Evolutionary conservation across 2,113 vertebrate species (phyloP).

Genomic region (Hippoglossus stenolepis): DNA sequence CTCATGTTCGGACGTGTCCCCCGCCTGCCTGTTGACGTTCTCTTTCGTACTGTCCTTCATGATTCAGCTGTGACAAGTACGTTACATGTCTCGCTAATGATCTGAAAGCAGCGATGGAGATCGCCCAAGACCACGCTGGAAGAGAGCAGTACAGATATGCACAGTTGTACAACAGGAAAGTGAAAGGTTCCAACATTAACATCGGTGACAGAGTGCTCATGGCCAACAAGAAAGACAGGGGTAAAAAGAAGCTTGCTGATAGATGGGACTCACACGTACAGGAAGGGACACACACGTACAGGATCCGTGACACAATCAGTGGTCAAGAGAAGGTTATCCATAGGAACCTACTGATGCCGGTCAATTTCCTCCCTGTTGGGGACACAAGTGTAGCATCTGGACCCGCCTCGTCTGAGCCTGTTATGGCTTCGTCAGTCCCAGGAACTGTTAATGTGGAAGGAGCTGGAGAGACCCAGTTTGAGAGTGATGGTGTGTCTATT

Average conservation of each 20-base stretch:
- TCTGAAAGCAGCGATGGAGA: constrained; percentile 33
- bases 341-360: constrained; percentile 30
- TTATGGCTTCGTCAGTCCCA: no score
- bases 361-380: background rate
- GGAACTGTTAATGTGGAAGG: no score
- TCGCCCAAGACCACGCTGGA: constrained; percentile 26
- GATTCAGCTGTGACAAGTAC: constrained; percentile 40
- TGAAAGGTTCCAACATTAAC: constrained; percentile 3
- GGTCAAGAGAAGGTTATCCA: constrained; percentile 15
- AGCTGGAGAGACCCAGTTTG: no score
- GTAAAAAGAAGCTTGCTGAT: constrained; percentile 40
- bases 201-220: constrained; percentile 42
- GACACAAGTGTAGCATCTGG: background rate
- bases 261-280: constrained; percentile 37
- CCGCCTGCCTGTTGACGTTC: constrained; percentile 25
- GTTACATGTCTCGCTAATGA: constrained; percentile 1
- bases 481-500: no score
- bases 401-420: background rate
- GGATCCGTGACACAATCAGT: background rate
- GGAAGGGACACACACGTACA: background rate
- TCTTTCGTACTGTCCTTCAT: constrained; percentile 40
- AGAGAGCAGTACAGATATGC: constrained; percentile 42
- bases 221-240: constrained; percentile 31
- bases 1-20: constrained; percentile 33
- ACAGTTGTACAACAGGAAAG: constrained; percentile 46